These are phyloP conservation scores for Tupaia chinensis DNA, from an alignment of 2,113 vertebrate genomes.

Conservation along the genomic window DNA sequence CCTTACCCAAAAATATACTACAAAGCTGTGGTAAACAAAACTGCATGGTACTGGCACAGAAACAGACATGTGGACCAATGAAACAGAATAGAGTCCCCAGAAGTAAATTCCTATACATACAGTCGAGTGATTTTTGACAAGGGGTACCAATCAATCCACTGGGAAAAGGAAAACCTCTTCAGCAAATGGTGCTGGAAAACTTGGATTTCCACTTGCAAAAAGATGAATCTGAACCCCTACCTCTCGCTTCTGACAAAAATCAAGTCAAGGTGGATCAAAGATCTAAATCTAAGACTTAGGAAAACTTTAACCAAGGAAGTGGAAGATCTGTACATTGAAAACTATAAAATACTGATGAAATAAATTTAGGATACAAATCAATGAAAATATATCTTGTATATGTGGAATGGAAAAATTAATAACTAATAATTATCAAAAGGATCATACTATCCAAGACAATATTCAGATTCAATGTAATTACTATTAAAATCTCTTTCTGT, in stretches of 20 bases:
- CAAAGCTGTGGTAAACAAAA: no score
- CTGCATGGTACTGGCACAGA: no score
- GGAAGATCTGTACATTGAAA: neutral
- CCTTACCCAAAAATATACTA: no score
- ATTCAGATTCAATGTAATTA: neutral
- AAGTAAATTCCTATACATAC: no score
- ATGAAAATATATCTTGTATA: neutral
- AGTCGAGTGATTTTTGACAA: no score
- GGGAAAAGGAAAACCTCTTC: no score
- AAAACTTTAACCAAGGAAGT: neutral
- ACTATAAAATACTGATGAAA: neutral
- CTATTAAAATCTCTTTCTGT: neutral
- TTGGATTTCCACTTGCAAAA: no score
- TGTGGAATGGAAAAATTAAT: neutral
- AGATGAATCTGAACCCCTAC: no score
- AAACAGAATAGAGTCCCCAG: no score
- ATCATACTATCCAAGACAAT: neutral
- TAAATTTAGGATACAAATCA: neutral
- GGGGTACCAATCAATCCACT: no score
- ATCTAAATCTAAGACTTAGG: neutral
- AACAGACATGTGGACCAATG: no score
- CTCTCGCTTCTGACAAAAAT: neutral
- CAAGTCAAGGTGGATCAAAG: neutral
- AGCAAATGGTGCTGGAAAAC: no score
- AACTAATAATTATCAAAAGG: neutral